Evolutionary conservation across 1,140 invertebrate species (phyloP), one percentile per base, ranked within the genome.

Genomic region (Drosophila persimilis): DNA sequence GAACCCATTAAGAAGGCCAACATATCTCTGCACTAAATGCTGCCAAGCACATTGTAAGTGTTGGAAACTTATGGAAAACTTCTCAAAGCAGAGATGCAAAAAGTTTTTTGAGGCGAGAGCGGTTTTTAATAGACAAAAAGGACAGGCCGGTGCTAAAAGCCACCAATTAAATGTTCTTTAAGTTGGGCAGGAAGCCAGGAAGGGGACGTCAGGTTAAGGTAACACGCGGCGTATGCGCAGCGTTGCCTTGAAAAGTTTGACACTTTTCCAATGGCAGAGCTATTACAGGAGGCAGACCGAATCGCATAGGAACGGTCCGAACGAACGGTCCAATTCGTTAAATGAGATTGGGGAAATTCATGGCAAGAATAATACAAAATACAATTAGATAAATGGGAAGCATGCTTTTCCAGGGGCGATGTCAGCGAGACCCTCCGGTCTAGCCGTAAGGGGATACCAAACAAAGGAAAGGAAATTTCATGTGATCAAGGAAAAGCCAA

Each of bases 141-240:
- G 43, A 35, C 52, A 13, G 52, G 39, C 56, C 48, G 44, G 52
- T 47, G 59, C 45, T 65, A 63, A 77, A 75, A 58, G 52, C 59
- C 69, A 46, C 48, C 78, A 83, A 83, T 83, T 83, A 83, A 78
- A 83, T 67, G 79, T 83, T 60, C 55, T 83, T 83, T 78, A 83
- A 83, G 79, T 70, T 74, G n/a, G 39, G 24, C 75, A 47, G 39
- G 15, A 53, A 53, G 45, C 43, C 29, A 54, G 46, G 35, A 35
- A 15, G 26, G 9, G 41, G 15, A 4, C 35, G 13, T 20, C 26
- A 13, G 64, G 39, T 39, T 39, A 47, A 29, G 58, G 56, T 35
- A 45, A 60, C 46, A 39, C 51, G 59, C 29, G 64, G 58, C 73
- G 62, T 73, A 60, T 64, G 65, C 57, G 66, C 60, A 51, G 60